These are phyloP conservation scores for Notamacropus eugenii DNA, from an alignment of 2,797 vertebrate species.

Conservation along the genomic window DNA sequence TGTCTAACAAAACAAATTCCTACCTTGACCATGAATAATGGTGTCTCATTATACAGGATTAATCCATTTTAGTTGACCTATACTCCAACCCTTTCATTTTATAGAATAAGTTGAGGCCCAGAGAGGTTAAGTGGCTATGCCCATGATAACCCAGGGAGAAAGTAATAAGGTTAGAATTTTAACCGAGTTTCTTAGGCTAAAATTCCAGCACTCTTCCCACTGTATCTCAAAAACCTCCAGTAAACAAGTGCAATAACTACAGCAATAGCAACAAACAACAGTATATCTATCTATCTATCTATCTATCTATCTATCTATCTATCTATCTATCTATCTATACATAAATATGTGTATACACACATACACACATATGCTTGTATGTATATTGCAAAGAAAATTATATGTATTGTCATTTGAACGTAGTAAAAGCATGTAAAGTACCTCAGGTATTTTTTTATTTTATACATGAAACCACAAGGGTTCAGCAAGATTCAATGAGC, in stretches of 20 bases:
- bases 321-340: too few relatives aligned
- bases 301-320: too few relatives aligned
- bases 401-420: neutral
- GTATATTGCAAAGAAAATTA: neutral
- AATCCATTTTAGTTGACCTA: neutral
- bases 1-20: neutral
- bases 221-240: neutral
- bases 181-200: neutral
- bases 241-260: neutral
- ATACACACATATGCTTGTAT: too few relatives aligned
- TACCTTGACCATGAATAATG: neutral
- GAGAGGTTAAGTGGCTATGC: neutral
- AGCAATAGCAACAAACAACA: neutral
- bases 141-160: neutral
- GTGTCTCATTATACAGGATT: neutral
- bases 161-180: neutral
- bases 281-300: too few relatives aligned
- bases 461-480: neutral
- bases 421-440: neutral
- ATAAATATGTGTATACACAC: too few relatives aligned
- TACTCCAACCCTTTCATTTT: neutral
- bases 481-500: neutral
- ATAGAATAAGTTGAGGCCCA: neutral
- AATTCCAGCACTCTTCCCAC: neutral
- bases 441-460: neutral